Base-by-base conservation (phyloP, 1,140 invertebrate genomes). In the Nasonia vitripennis region DNA sequence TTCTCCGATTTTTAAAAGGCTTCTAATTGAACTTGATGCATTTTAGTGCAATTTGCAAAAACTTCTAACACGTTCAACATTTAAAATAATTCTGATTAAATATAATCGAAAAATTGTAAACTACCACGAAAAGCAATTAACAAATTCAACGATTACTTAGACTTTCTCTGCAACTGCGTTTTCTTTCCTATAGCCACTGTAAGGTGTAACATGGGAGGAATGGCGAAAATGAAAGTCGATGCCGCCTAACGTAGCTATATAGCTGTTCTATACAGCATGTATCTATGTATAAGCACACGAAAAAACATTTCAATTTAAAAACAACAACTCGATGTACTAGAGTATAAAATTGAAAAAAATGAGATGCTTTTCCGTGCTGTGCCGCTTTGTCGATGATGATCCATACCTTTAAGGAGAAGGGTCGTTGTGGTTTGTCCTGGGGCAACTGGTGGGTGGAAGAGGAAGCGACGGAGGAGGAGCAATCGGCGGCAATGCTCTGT, bases 341-440 rank as follows among this genome's bases (percentile, higher is more conserved):
- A 55, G 17, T 17, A 55, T 17, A 20, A 4, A 62, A n/a, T 62
- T n/a, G 55, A 17, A 20, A 20, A 62, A 62, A 62, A 62, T n/a
- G 55, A 62, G 17, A 62, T 62, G 17, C 17, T 62, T 62, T n/a
- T n/a, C 17, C 31, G 79, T 78, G 45, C 11, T 23, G 12, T n/a
- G 5, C n/a, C 17, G 51, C 20, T 31, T 4, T 51, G 34, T 45
- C 23, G 41, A 62, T 34, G 31, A 51, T 73, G 78, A 86, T 81
- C 51, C 85, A 82, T 95, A 95, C 95, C 95, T 95, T 95, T 87
- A 95, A 93, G 87, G 95, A 95, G 91, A 95, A 94, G 88, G 95
- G 95, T 90, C 95, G 94, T 91, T 95, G 95, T 87, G 94, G 94
- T 93, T 95, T 95, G 87, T 93, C 92, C 92, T 91, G 90, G 87